Base-by-base conservation (phyloP, 2,888 invertebrate species). In the Monochamus alternatus region DNA sequence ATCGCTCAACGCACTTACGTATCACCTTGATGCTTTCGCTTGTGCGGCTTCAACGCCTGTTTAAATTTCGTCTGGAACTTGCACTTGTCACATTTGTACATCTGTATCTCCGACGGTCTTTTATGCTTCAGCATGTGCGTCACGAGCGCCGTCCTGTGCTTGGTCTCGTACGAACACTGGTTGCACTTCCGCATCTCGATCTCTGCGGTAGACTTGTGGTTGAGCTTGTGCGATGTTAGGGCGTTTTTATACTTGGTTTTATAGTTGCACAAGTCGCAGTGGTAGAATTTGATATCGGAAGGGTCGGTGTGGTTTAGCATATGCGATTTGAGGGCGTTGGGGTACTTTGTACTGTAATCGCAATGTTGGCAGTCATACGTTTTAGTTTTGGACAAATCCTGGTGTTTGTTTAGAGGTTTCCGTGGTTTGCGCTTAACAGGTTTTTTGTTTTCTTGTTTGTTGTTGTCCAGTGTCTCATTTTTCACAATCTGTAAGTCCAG, bases 81-180 rank as follows among this genome's bases (percentile, higher is more conserved):
- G 58, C 67, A 67, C 55, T 8, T 14, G 1, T 5, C 32, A 14
- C 69, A 69, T 44, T 59, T 59, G 12, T 44, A 59, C 44, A 59
- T 59, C 22, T 10, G 10, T n/a, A 60, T 47, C 43, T 69, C 69
- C 14, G 30, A 10, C 43, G 38, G 55, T 1, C 1, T 58, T 14
- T 69, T 69, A 12, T 69, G 69, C 9, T 59, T 30, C 43, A 44
- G 3, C 69, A 47, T 69, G 59, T 69, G 69, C 30, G 22, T 7
- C 12, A 7, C 22, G 5, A 69, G 59, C 9, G 10, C 22, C 5
- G 22, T 8, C 30, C 59, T 59, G 43, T 43, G 59, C 22, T 59
- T 69, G 10, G 65, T 51, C 30, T 65, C 51, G n/a, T 43, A 64
- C 38, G n/a, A 14, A 14, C 64, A 64, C n/a, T 38, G 3, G 8